A percentile compares a stretch with the other conserved stretches of the same genome.
These are phyloP conservation scores for Drosophila engyochracea DNA, from an alignment of 2,888 invertebrate genomes.

Conservation along the genomic window DNA sequence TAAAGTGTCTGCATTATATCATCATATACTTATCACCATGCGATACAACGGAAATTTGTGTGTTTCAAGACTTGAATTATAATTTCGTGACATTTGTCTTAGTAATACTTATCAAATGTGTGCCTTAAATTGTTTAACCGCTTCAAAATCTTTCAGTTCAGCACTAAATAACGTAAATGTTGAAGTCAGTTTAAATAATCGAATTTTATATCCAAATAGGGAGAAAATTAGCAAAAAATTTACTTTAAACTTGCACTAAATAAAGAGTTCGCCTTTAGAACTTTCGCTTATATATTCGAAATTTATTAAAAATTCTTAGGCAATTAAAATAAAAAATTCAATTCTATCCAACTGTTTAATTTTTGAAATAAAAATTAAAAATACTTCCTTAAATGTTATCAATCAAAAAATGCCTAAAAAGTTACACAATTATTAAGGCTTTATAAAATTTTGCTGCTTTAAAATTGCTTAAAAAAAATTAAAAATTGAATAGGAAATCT, in stretches of 20 bases:
- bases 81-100: conserved; percentile 16
- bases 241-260: too few relatives aligned
- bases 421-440: background rate
- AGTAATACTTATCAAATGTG: background rate
- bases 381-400: background rate
- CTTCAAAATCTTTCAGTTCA: background rate
- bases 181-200: background rate
- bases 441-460: background rate
- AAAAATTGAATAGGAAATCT: background rate
- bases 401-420: background rate
- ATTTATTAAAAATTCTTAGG: background rate
- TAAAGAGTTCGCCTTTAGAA: background rate
- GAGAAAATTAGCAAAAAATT: too few relatives aligned
- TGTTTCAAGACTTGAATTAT: conserved; percentile 19
- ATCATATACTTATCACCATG: conserved; percentile 14
- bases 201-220: background rate
- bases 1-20: conserved; percentile 33
- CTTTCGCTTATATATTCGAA: background rate
- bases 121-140: background rate
- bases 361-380: background rate
- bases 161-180: background rate
- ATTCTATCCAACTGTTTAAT: background rate
- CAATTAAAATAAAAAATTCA: background rate
- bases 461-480: background rate
- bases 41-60: conserved; percentile 26